These are phyloP conservation scores for Tapirus terrestris DNA, from an alignment of 2,113 vertebrate species.

Conservation along the genomic window DNA sequence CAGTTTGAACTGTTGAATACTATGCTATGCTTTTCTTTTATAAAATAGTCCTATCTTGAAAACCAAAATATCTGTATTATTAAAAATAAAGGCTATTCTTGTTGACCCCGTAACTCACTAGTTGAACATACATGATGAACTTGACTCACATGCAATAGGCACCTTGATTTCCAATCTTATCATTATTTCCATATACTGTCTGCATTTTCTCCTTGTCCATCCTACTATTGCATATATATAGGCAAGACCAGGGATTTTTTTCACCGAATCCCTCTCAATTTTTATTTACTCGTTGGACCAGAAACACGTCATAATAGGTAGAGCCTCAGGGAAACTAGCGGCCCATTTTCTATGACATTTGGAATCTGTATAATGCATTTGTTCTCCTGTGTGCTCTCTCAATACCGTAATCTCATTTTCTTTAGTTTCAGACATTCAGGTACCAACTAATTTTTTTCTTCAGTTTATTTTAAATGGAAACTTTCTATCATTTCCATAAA, in stretches of 20 bases:
- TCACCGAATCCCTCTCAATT: background rate
- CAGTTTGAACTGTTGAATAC: slow-evolving; percentile 17
- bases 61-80: slow-evolving; percentile 14
- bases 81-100: slow-evolving; percentile 9
- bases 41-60: slow-evolving; percentile 23
- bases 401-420: background rate
- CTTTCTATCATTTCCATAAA: background rate
- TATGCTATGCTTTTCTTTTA: background rate
- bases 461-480: slow-evolving; percentile 39
- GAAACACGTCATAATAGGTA: background rate
- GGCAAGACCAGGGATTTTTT: background rate
- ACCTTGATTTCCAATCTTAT: background rate
- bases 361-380: background rate
- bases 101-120: background rate
- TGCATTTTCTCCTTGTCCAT: background rate
- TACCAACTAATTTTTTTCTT: slow-evolving; percentile 36
- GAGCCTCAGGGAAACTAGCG: background rate
- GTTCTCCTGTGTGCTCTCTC: background rate
- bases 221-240: background rate
- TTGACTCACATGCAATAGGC: background rate
- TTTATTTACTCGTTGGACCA: slow-evolving; percentile 19
- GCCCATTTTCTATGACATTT: background rate
- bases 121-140: background rate
- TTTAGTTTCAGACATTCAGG: background rate
- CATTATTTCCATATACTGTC: background rate